Conservation (phyloP, 2,797 vertebrate species). For the Geotrypetes seraphini region DNA sequence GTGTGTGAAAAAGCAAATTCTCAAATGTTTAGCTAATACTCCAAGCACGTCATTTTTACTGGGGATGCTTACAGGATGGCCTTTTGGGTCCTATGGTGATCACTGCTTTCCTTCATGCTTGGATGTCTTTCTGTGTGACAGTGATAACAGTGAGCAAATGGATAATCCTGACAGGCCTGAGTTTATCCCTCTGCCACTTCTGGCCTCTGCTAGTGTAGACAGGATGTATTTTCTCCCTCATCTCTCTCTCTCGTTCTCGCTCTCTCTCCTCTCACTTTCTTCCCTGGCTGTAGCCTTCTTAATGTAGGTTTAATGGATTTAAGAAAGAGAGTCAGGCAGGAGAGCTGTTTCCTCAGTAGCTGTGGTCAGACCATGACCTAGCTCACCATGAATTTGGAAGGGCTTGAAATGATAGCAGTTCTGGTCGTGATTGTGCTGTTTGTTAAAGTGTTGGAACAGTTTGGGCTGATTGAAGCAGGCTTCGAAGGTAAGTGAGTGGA, state of each 20-base stretch:
- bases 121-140: constrained; percentile 21
- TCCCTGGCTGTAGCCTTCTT: constrained; percentile 50
- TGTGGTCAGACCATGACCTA: constrained; percentile 70
- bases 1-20: constrained; percentile 7
- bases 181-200: constrained; percentile 32
- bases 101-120: constrained; percentile 17
- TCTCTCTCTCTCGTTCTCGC: constrained; percentile 8
- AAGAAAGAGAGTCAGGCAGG: constrained; percentile 45
- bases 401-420: constrained; percentile 94
- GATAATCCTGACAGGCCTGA: constrained; percentile 33
- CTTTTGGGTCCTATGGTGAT: constrained; percentile 20
- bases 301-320: constrained; percentile 70
- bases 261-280: constrained; percentile 21
- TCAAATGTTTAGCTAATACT: constrained; percentile 14
- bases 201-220: constrained; percentile 28
- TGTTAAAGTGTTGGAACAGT: constrained; percentile 91
- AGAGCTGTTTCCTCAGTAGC: constrained; percentile 45
- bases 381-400: constrained; percentile 90
- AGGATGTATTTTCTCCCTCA: constrained; percentile 26
- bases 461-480: constrained; percentile 83
- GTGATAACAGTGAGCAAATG: constrained; percentile 32
- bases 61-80: constrained; percentile 17
- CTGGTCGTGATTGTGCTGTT: constrained; percentile 88
- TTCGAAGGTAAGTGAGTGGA: constrained; percentile 83
- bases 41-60: constrained; percentile 3